Evolutionary conservation across 1,140 invertebrate genomes (phyloP), one percentile per base, ranked within the genome.

Genomic region (Trichonephila clavipes): DNA sequence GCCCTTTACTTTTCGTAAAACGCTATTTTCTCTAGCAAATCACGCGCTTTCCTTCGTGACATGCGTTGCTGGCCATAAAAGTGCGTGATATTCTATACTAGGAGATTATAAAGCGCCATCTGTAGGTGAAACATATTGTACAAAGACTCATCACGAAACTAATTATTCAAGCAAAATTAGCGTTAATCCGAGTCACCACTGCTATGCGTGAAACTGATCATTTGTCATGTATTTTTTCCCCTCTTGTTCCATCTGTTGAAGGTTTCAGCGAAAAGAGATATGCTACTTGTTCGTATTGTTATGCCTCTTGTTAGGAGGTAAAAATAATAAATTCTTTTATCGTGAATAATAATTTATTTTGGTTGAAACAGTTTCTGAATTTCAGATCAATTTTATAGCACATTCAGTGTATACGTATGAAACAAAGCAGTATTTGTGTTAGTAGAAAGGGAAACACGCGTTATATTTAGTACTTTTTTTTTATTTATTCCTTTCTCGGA

Each of bases 141-240:
- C 10, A 77, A 77, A 4, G 72, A 19, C 14, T 28, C 10, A 10
- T 2, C 66, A 28, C 66, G 28, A 77, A 34, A 77, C 28, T 40
- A 77, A 77, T 77, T 77, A 77, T 77, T 77, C 34, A 77, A 28
- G 72, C 28, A 77, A 77, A 34, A 18, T 40, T 77, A 77, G 34
- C 34, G 72, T 77, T 40, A 77, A 40, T 77, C 14, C 72, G 24
- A 40, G 72, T 77, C 34, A 34, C 72, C 28, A 28, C 16, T 18
- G 28, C 34, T 77, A 12, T 77, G 72, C 72, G 72, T 77, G 72
- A 28, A 77, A 77, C 14, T 77, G 72, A 77, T 77, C 34, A 77
- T 77, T 77, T 77, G 72, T 77, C 34, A 77, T 34, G 18, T 6
- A 14, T 34, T 77, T 77, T 64, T 18, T 40, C 34, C 14, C 7